Percentiles rank a stretch among this genome's conserved stretches.
These are phyloP conservation scores for Piscicola geometra DNA, from an alignment of 2,888 invertebrate species.

Conservation along the genomic window DNA sequence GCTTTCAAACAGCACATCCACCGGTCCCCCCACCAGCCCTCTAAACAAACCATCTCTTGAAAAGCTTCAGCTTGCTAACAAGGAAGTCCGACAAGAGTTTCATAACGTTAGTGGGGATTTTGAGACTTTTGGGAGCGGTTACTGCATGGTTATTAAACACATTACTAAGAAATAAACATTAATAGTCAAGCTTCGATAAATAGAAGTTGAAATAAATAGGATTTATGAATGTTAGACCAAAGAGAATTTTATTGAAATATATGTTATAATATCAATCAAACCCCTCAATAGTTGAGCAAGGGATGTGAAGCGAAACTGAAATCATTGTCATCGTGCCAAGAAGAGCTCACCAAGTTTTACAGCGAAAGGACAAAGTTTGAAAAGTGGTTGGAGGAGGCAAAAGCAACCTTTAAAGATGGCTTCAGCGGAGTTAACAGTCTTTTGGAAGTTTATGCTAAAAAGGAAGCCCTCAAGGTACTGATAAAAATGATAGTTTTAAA, in stretches of 20 bases:
- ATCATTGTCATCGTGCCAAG: slow-evolving; percentile 45
- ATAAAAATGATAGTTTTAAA: neutral
- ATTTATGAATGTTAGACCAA: neutral
- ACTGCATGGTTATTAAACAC: no score
- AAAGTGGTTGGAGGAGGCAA: slow-evolving; percentile 48
- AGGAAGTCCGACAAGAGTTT: neutral
- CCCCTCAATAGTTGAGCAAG: slow-evolving; percentile 36
- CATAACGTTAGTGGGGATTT: neutral
- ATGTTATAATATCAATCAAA: no score
- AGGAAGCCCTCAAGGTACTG: slow-evolving; percentile 25
- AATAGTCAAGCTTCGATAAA: no score
- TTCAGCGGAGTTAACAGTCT: neutral
- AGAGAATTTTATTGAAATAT: no score
- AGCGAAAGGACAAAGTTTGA: slow-evolving; percentile 49
- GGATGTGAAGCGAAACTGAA: slow-evolving; percentile 41
- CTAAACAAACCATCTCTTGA: neutral
- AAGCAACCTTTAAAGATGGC: slow-evolving; percentile 28
- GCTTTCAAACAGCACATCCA: neutral
- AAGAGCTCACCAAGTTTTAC: slow-evolving; percentile 51
- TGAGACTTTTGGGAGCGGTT: no score
- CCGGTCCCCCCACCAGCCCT: neutral
- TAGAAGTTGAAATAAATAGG: neutral
- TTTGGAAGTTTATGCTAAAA: slow-evolving; percentile 6
- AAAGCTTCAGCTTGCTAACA: neutral
- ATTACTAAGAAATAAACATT: no score